Evolutionary conservation across 2,113 vertebrate species (phyloP), one percentile per base, ranked within the genome.

Genomic region (Grallaria varia): DNA sequence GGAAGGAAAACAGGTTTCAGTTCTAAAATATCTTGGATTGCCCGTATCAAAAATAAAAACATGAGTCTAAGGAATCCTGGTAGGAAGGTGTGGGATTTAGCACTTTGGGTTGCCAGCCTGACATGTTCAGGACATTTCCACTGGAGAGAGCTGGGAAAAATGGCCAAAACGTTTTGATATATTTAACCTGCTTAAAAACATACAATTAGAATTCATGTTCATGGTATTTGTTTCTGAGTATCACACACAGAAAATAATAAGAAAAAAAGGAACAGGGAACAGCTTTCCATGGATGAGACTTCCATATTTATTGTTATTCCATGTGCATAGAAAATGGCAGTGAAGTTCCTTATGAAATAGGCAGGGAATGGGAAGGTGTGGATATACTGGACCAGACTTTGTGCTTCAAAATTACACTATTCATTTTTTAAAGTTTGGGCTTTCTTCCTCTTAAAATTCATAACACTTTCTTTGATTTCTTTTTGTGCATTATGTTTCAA

Each of bases 261-360:
- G 6, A 47, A 59, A 55, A 89, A 86, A 97, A 94, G 75, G 58
- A 92, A 84, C 86, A 97, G 81, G 95, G 96, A 95, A 85, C 96
- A 95, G 89, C 78, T 95, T 98, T 98, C 97, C 96, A 97, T 97
- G 97, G 98, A 98, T 98, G 97, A 98, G 97, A 98, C 93, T 81
- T 98, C 98, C 97, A 98, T 97, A 98, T 98, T 98, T 99, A 99
- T 98, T 98, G 97, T 97, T 98, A 96, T 96, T 97, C 96, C 96
- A 97, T 98, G 98, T 98, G 98, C 98, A 98, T 98, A 98, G 98
- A 98, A 98, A 99, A 98, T 98, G 98, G 98, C 98, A 98, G 98
- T 98, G 98, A 98, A 94, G 89, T 96, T 97, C 95, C 97, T 94
- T 93, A 97, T 97, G 98, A 97, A 98, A 97, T 95, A 96, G 96